Conservation (phyloP, 2,797 vertebrate genomes). For the Peromyscus melanophrys region DNA sequence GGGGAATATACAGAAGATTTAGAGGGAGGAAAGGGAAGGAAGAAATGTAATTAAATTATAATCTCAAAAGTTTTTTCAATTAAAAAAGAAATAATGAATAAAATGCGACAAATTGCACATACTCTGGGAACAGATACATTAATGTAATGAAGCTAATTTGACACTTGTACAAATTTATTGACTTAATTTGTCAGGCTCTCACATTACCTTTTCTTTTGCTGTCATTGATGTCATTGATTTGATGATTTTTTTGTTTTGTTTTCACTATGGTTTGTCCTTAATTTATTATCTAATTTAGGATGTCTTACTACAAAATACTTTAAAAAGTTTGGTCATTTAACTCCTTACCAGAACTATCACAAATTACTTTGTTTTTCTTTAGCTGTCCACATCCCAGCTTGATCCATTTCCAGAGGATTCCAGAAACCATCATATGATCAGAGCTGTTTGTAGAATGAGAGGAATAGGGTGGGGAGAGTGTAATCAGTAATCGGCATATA, state of each 20-base stretch:
- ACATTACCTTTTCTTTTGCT: not conserved
- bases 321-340: not conserved
- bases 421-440: not conserved
- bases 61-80: not conserved
- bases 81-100: not conserved
- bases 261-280: conserved; percentile 28
- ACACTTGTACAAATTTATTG: not conserved
- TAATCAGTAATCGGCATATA: not conserved
- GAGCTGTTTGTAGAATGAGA: not conserved
- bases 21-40: not conserved
- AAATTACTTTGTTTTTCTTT: conserved; percentile 14
- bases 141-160: conserved; percentile 39
- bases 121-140: not conserved
- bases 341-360: not conserved
- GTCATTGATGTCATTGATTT: not conserved
- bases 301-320: not conserved
- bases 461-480: not conserved
- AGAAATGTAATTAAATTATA: not conserved
- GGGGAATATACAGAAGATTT: not conserved
- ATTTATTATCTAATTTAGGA: not conserved
- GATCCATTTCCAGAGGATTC: not conserved
- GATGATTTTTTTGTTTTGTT: conserved; percentile 52
- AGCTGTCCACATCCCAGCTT: not conserved
- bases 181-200: not conserved
- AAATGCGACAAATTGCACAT: not conserved